These are phyloP conservation scores for Dendrolimus punctatus DNA, from an alignment of 1,140 invertebrate genomes.

Conservation along the genomic window DNA sequence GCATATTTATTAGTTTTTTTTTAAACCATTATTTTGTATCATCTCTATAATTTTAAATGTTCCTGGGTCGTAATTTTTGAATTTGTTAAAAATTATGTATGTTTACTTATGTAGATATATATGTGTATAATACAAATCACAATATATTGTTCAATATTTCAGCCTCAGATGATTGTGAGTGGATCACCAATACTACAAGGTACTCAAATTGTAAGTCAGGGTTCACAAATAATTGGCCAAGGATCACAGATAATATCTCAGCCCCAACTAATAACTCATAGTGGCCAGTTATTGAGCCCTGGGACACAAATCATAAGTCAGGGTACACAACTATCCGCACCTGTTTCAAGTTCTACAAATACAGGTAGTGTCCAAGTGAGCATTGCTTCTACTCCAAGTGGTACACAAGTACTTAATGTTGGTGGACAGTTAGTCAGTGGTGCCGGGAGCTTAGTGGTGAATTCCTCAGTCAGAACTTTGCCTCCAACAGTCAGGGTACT, in stretches of 20 bases:
- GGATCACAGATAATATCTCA: slow-evolving; percentile 51
- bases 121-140: not conserved
- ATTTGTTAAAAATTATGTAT: no score
- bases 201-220: slow-evolving; percentile 55
- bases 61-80: no score
- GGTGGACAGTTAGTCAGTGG: slow-evolving; percentile 47
- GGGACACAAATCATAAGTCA: slow-evolving; percentile 63
- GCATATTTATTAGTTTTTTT: no score
- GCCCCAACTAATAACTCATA: slow-evolving; percentile 44
- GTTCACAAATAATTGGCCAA: slow-evolving; percentile 47
- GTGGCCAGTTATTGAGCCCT: slow-evolving; percentile 53
- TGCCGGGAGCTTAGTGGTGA: slow-evolving; percentile 44
- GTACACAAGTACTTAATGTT: slow-evolving; percentile 52
- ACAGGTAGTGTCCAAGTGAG: slow-evolving; percentile 36
- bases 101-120: no score
- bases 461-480: slow-evolving; percentile 48
- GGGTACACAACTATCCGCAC: slow-evolving; percentile 52
- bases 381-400: slow-evolving; percentile 39
- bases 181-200: slow-evolving; percentile 53
- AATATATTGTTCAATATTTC: slow-evolving; percentile 20
- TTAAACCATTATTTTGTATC: no score
- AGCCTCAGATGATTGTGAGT: slow-evolving; percentile 61
- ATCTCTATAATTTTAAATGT: no score
- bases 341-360: slow-evolving; percentile 36
- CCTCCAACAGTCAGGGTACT: slow-evolving; percentile 52